Conservation (phyloP, 2,888 invertebrate species). For the Troides aeacus region DNA sequence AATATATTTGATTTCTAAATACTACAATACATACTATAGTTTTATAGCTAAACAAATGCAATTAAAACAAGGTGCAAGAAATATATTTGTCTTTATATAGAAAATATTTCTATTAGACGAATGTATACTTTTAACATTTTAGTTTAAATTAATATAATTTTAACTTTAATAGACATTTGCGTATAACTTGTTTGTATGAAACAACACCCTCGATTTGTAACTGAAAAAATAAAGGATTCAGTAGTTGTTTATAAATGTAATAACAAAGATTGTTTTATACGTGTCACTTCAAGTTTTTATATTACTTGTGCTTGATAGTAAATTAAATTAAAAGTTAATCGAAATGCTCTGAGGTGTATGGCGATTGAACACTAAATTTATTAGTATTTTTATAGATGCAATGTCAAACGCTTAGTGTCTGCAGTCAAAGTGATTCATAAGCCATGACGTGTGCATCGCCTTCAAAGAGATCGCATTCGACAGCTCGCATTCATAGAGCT, state of each 20-base stretch:
- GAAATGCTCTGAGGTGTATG: not conserved
- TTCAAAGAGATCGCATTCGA: slow-evolving; percentile 21
- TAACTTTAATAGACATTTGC: too few relatives aligned
- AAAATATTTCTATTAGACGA: too few relatives aligned
- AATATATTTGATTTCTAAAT: not conserved
- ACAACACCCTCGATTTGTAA: too few relatives aligned
- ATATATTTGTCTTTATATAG: too few relatives aligned
- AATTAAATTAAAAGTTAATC: not conserved
- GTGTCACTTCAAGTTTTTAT: too few relatives aligned
- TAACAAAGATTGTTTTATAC: not conserved
- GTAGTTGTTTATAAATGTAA: too few relatives aligned
- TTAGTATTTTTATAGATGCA: slow-evolving; percentile 17
- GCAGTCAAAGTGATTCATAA: slow-evolving; percentile 20
- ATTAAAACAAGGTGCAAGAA: too few relatives aligned
- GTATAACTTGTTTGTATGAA: too few relatives aligned
- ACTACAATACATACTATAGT: not conserved
- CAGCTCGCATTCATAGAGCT: not conserved
- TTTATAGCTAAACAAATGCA: not conserved
- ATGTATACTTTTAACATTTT: too few relatives aligned
- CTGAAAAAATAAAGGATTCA: too few relatives aligned
- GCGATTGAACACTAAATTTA: not conserved
- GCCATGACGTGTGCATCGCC: slow-evolving; percentile 21
- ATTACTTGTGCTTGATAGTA: not conserved
- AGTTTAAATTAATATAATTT: too few relatives aligned
- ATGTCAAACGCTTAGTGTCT: slow-evolving; percentile 27